Conservation (phyloP, 2,888 invertebrate genomes). For the Yponomeuta sedellus region DNA sequence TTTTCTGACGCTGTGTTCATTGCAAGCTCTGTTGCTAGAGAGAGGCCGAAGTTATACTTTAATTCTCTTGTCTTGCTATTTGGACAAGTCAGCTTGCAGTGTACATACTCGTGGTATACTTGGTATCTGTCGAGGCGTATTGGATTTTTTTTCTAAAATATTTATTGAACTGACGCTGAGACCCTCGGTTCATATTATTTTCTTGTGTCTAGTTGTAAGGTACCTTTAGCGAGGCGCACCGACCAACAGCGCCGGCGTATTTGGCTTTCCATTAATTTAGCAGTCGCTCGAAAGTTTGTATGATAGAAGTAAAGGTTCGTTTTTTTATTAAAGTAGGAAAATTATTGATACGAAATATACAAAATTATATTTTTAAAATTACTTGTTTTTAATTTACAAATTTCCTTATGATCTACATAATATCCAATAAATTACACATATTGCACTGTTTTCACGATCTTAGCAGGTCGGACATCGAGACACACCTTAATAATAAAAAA, state of each 20-base stretch:
- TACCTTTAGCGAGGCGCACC: background rate
- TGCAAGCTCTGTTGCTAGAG: background rate
- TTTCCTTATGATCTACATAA: background rate
- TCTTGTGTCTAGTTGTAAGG: background rate
- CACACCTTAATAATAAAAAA: no score
- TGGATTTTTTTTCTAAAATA: background rate
- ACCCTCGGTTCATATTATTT: background rate
- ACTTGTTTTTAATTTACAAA: conserved; percentile 33
- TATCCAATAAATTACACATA: background rate
- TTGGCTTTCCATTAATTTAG: conserved; percentile 4
- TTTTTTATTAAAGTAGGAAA: conserved; percentile 36
- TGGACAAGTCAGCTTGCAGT: background rate
- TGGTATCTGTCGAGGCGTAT: background rate
- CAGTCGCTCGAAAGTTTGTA: conserved; percentile 10
- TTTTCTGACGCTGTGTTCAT: background rate
- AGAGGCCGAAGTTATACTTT: no score
- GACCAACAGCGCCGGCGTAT: background rate
- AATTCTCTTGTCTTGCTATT: no score
- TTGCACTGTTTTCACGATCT: background rate
- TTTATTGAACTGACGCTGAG: background rate
- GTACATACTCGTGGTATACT: background rate
- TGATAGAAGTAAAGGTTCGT: conserved; percentile 8
- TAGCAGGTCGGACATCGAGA: no score
- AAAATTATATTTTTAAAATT: conserved; percentile 55
- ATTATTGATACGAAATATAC: conserved; percentile 62